Evolutionary conservation across 1,140 invertebrate species (phyloP).

Genomic region (Vanessa tameamea): DNA sequence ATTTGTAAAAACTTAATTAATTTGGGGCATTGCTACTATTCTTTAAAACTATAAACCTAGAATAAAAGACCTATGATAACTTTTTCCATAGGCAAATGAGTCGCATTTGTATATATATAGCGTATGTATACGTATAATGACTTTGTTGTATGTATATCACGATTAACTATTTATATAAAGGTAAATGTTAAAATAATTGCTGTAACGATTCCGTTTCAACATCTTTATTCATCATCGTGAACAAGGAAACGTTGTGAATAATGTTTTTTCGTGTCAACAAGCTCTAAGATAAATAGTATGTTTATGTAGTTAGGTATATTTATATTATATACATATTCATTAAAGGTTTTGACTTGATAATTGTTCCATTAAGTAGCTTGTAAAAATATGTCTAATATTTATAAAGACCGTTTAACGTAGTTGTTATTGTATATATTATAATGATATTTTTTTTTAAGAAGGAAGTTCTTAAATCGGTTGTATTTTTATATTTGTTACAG

Average conservation of each 20-base stretch:
- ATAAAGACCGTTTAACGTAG: no score
- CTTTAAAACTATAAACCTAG: no score
- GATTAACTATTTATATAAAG: not conserved
- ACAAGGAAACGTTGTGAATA: slow-evolving; percentile 14
- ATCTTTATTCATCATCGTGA: slow-evolving; percentile 19
- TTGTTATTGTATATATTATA: no score
- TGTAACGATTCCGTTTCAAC: slow-evolving; percentile 11
- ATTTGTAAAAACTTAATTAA: no score
- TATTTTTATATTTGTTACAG: no score
- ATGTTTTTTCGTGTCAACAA: slow-evolving; percentile 22
- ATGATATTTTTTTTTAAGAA: no score
- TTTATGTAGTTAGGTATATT: no score
- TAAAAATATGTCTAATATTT: not conserved
- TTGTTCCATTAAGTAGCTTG: not conserved
- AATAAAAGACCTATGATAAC: no score
- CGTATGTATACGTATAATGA: not conserved
- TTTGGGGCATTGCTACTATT: no score
- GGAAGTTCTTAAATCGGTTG: no score
- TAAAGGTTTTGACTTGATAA: not conserved
- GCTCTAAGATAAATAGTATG: not conserved
- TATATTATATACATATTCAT: slow-evolving; percentile 2
- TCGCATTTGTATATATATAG: not conserved
- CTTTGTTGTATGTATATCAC: not conserved
- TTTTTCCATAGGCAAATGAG: no score
- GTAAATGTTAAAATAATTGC: slow-evolving; percentile 16